A percentile compares a stretch with the other conserved stretches of the same genome.
phyloP scores from a whole-genome alignment of 2,888 invertebrate species.

The Zhengitettix transpicula region DNA sequence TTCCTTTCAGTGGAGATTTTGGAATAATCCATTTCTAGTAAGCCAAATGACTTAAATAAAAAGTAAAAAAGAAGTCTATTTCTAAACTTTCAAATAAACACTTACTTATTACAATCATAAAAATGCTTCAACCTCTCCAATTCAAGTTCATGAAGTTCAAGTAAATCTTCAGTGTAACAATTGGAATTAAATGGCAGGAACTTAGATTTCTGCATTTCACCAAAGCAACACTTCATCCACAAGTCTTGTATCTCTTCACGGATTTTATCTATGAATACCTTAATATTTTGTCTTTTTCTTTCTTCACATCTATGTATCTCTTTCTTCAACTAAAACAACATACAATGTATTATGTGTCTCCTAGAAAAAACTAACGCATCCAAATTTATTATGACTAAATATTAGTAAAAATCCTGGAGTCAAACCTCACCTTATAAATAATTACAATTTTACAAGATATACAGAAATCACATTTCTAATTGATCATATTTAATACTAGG shows the following conservation, averaged over 20 bases:
- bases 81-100: slow-evolving; percentile 5
- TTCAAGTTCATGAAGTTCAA: slow-evolving; percentile 64
- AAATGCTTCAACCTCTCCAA: slow-evolving; percentile 46
- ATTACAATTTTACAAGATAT: too few species aligned
- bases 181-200: slow-evolving; percentile 49
- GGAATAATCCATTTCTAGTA: too few species aligned
- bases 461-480: too few species aligned
- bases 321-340: slow-evolving; percentile 31
- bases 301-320: slow-evolving; percentile 62
- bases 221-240: slow-evolving; percentile 65
- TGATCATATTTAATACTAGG: too few species aligned
- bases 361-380: too few species aligned
- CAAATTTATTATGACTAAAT: too few species aligned
- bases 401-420: too few species aligned
- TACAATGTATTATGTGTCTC: neutral
- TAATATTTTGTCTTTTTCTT: slow-evolving; percentile 58
- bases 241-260: slow-evolving; percentile 50
- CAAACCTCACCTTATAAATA: too few species aligned
- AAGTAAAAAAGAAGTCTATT: too few species aligned
- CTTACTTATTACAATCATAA: slow-evolving; percentile 46
- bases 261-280: slow-evolving; percentile 41
- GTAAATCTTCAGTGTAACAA: slow-evolving; percentile 60
- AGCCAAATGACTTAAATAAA: too few species aligned
- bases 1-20: too few species aligned
- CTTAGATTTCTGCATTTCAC: slow-evolving; percentile 37